Percentiles rank a stretch among this genome's conserved stretches.
These are phyloP conservation scores for Xylota sylvarum DNA, from an alignment of 2,888 invertebrate genomes.

Conservation along the genomic window DNA sequence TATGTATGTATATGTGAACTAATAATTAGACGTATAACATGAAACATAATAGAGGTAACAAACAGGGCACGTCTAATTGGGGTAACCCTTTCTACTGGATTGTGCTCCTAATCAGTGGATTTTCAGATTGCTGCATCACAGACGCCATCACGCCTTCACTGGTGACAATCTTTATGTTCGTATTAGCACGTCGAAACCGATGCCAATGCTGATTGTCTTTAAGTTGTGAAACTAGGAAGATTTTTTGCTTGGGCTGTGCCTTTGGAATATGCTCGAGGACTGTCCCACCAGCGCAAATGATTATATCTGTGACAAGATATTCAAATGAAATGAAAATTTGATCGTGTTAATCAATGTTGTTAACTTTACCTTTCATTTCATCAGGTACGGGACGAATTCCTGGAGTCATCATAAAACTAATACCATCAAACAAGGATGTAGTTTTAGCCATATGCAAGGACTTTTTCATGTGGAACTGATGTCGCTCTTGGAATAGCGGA, in stretches of 20 bases:
- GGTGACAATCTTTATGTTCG: slow-evolving; percentile 78
- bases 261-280: slow-evolving; percentile 67
- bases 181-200: slow-evolving; percentile 77
- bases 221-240: slow-evolving; percentile 78
- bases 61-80: neutral
- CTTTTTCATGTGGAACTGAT: slow-evolving; percentile 79
- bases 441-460: slow-evolving; percentile 78
- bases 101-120: slow-evolving; percentile 54
- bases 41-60: slow-evolving; percentile 12
- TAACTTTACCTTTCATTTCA: slow-evolving; percentile 79
- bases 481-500: slow-evolving; percentile 78
- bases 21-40: neutral
- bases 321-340: neutral
- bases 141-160: slow-evolving; percentile 80
- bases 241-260: slow-evolving; percentile 43
- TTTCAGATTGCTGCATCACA: slow-evolving; percentile 79
- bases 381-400: slow-evolving; percentile 78
- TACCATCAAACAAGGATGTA: slow-evolving; percentile 77
- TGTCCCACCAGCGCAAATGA: slow-evolving; percentile 79
- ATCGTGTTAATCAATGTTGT: neutral
- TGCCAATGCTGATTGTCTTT: slow-evolving; percentile 79
- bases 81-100: slow-evolving; percentile 1
- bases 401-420: slow-evolving; percentile 79
- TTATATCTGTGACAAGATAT: slow-evolving; percentile 78
- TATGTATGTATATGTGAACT: neutral